Conservation (phyloP, 2,888 invertebrate species). For the Dysmachus trigonus region DNA sequence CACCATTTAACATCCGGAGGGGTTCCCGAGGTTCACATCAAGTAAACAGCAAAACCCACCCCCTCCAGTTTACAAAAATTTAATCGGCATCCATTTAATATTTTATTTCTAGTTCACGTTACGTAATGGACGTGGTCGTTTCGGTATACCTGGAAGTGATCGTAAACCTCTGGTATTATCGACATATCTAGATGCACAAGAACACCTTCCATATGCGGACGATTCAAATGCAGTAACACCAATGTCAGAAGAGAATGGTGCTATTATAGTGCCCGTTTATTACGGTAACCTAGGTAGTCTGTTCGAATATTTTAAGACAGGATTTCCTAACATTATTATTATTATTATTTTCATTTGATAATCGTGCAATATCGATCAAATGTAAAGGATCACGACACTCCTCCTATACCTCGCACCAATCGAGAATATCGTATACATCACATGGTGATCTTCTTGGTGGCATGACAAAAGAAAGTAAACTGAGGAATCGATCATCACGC, state of each 20-base stretch:
- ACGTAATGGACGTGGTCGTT: slow-evolving; percentile 81
- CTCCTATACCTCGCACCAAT: slow-evolving; percentile 95
- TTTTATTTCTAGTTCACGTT: slow-evolving; percentile 74
- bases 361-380: background rate
- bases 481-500: slow-evolving; percentile 79
- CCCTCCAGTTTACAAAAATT: background rate
- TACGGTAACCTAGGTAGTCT: slow-evolving; percentile 81
- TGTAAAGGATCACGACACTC: slow-evolving; percentile 83
- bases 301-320: background rate
- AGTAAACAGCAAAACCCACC: slow-evolving; percentile 56
- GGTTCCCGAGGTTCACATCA: slow-evolving; percentile 90
- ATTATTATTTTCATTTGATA: background rate
- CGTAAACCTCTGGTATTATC: slow-evolving; percentile 93
- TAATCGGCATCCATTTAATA: background rate
- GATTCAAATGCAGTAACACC: slow-evolving; percentile 98
- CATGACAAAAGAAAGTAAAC: slow-evolving; percentile 83
- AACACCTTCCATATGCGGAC: slow-evolving; percentile 96
- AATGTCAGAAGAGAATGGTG: slow-evolving; percentile 97
- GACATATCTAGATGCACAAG: slow-evolving; percentile 92
- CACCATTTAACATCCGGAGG: slow-evolving; percentile 92
- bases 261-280: slow-evolving; percentile 91
- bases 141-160: slow-evolving; percentile 84
- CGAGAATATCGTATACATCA: slow-evolving; percentile 91
- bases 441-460: slow-evolving; percentile 90
- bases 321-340: slow-evolving; percentile 15